Conservation (phyloP, 1,140 invertebrate species). For the Drosophila punjabiensis region DNA sequence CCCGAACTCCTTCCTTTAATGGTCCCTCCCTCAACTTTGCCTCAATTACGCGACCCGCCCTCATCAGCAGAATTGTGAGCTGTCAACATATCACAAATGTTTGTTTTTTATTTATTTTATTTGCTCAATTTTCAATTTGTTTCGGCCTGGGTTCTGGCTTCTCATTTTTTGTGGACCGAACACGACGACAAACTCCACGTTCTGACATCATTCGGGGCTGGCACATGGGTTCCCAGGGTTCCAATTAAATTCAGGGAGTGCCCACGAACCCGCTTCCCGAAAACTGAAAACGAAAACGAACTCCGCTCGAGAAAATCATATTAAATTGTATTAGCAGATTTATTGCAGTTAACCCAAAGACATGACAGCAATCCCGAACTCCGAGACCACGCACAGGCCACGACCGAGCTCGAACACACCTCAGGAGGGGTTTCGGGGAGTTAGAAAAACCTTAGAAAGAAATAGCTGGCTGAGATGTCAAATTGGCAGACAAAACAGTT, state of each 20-base stretch:
- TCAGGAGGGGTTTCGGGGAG: background rate
- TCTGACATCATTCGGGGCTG: conserved; percentile 37
- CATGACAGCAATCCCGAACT: conserved; percentile 55
- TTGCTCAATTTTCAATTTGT: conserved; percentile 27
- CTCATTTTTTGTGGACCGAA: conserved; percentile 1
- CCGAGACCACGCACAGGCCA: conserved; percentile 52
- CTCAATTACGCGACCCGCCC: conserved; percentile 19
- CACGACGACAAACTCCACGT: conserved; percentile 33
- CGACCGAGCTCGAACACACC: conserved; percentile 57
- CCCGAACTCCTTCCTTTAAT: conserved; percentile 3
- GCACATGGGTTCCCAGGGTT: conserved; percentile 43
- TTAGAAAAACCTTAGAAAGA: background rate
- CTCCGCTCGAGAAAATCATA: conserved; percentile 45
- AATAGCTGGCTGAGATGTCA: conserved; percentile 68
- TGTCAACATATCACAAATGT: conserved; percentile 42
- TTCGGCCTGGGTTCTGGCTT: background rate
- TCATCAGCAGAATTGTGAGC: conserved; percentile 11
- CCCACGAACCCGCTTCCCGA: conserved; percentile 35
- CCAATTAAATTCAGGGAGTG: conserved; percentile 38
- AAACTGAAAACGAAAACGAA: conserved; percentile 26
- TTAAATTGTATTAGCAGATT: conserved; percentile 77
- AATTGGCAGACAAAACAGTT: conserved; percentile 73
- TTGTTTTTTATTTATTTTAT: conserved; percentile 27
- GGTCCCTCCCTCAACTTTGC: background rate
- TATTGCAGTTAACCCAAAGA: conserved; percentile 68